Conservation (phyloP, 1,140 invertebrate genomes). For the Argopecten irradians region DNA sequence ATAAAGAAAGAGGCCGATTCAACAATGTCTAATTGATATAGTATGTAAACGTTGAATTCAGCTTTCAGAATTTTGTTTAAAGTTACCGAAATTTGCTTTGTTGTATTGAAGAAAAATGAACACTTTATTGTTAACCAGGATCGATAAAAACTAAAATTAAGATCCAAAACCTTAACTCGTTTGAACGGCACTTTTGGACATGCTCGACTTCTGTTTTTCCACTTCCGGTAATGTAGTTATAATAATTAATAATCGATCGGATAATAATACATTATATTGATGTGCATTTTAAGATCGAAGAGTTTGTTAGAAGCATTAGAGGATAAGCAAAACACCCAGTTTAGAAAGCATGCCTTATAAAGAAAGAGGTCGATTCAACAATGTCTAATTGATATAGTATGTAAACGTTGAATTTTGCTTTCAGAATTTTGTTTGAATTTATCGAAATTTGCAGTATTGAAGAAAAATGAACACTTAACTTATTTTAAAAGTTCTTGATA, state of each 20-base stretch:
- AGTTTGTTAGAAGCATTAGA: not conserved
- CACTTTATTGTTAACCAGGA: constrained; percentile 29
- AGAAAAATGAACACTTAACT: not conserved
- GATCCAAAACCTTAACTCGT: not conserved
- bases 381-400: not conserved
- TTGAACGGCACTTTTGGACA: not conserved
- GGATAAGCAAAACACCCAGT: not conserved
- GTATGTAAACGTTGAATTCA: no score
- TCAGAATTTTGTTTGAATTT: not conserved
- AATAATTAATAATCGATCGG: not conserved
- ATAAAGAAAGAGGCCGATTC: not conserved
- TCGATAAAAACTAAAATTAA: not conserved
- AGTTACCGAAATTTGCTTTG: no score
- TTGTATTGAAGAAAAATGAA: no score
- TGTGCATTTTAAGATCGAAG: not conserved
- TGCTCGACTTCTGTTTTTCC: not conserved
- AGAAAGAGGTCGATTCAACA: not conserved
- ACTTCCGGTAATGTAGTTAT: not conserved
- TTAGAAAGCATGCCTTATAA: not conserved
- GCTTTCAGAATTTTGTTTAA: no score
- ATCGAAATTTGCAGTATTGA: not conserved
- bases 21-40: no score
- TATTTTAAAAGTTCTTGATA: not conserved
- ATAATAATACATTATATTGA: not conserved
- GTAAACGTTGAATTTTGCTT: not conserved